Base-by-base conservation (phyloP, 2,113 vertebrate species). In the Leuciscus idus region DNA sequence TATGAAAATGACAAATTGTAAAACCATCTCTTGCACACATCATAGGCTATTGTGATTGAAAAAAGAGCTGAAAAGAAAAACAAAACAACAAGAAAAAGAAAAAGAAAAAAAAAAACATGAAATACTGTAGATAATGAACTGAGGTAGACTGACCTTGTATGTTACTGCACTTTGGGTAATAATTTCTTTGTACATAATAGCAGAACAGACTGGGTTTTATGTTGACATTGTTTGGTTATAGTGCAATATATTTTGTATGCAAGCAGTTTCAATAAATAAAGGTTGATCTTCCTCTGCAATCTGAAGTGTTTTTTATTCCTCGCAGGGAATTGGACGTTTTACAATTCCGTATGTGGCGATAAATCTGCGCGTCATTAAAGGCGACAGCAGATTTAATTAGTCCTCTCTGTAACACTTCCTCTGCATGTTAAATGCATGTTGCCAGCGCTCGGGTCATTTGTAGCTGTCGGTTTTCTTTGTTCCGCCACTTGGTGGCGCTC, bases 231-330 rank as follows among this genome's bases (percentile, higher is more conserved):
- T 98, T 97, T 98, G 97, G 97, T 99, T 98, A 98, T 98, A 98
- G 97, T 98, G 97, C 96, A 98, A 98, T 98, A 97, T 98, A 98
- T 99, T 99, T 99, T 98, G 97, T 98, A 99, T 98, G 97, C 97
- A 97, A 98, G 96, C 97, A 96, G 98, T 99, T 98, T 98, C 96
- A 98, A 98, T 98, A 94, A 95, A 95, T 94, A 98, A 98, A 97
- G 96, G 95, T 98, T 94, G 96, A 98, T 98, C 96, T 98, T 98
- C 96, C 96, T 97, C 96, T 95, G 95, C 95, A 95, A 94, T 94
- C 91, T 93, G 93, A 79, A 73, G 33, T 75, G 86, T 59, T 84
- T 76, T 43, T 89, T 78, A 68, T 84, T 75, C 13, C 15, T 61
- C 9, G 5, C 36, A 46, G 46, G 61, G 73, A 83, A 39, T 23